A percentile compares a stretch with the other conserved stretches of the same genome.
phyloP scores from a whole-genome alignment of 2,888 invertebrate genomes.

The Psococerastis gibbosa region DNA sequence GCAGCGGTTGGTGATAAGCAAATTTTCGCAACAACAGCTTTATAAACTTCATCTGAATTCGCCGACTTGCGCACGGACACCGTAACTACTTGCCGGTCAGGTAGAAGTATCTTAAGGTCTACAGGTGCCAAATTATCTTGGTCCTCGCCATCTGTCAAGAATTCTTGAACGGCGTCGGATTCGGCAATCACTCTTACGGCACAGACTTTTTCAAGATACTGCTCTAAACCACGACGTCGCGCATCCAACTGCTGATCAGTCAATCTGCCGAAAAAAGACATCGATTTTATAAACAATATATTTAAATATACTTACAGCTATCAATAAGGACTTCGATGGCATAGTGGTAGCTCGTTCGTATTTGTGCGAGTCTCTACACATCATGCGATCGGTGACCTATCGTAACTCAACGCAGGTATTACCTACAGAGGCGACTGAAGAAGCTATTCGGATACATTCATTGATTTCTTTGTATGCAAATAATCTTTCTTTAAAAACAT shows the following conservation, averaged over 20 bases:
- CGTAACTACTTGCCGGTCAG: conserved; percentile 76
- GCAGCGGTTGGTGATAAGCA: conserved; percentile 61
- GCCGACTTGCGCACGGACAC: conserved; percentile 78
- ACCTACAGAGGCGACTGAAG: no score
- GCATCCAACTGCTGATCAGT: conserved; percentile 95
- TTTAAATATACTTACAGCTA: background rate
- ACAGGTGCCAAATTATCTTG: conserved; percentile 37
- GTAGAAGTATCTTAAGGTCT: conserved; percentile 55
- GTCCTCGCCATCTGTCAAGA: conserved; percentile 82
- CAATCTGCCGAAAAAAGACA: conserved; percentile 27
- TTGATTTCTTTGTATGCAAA: no score
- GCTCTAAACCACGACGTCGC: conserved; percentile 82
- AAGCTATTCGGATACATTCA: no score
- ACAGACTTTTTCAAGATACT: conserved; percentile 95
- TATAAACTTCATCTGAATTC: conserved; percentile 78
- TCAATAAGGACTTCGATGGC: no score
- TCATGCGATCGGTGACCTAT: no score
- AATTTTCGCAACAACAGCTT: conserved; percentile 68
- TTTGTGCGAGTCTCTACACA: no score
- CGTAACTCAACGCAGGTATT: no score
- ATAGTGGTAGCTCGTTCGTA: no score
- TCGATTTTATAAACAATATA: conserved; percentile 1
- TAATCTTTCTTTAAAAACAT: no score
- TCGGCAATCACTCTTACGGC: conserved; percentile 96
- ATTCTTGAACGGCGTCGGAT: conserved; percentile 92